phyloP scores from a whole-genome alignment of 2,797 vertebrate genomes.

The Oryzias dopingdopingensis region DNA sequence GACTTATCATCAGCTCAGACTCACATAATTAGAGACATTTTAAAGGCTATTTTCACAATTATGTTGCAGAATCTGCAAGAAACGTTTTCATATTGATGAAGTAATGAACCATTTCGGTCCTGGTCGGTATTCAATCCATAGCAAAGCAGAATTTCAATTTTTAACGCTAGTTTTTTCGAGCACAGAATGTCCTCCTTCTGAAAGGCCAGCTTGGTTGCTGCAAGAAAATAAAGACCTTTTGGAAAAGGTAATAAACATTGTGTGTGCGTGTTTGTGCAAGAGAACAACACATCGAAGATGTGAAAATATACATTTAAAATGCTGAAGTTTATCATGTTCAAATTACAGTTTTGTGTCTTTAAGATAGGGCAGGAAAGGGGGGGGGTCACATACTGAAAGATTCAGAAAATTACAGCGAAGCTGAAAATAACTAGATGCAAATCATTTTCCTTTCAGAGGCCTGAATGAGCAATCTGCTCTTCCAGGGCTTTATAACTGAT shows the following conservation, averaged over 20 bases:
- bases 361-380: too few relatives aligned
- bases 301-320: conserved; percentile 4
- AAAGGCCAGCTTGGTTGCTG: background rate
- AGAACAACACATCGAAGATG: background rate
- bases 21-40: background rate
- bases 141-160: background rate
- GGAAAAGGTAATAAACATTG: background rate
- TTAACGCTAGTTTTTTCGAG: too few relatives aligned
- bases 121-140: background rate
- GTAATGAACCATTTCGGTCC: background rate
- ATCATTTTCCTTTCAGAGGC: background rate
- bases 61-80: too few relatives aligned
- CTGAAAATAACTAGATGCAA: conserved; percentile 9
- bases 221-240: background rate
- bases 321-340: background rate
- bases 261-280: background rate
- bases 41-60: background rate
- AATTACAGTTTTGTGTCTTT: background rate
- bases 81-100: too few relatives aligned
- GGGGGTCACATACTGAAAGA: background rate
- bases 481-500: conserved; percentile 15
- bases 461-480: conserved; percentile 1
- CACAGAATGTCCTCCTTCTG: background rate
- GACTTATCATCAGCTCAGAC: background rate
- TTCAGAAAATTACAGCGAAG: conserved; percentile 5